Evolutionary conservation across 2,797 vertebrate genomes (phyloP), one percentile per base, ranked within the genome.

Genomic region (Synaphobranchus kaupii): DNA sequence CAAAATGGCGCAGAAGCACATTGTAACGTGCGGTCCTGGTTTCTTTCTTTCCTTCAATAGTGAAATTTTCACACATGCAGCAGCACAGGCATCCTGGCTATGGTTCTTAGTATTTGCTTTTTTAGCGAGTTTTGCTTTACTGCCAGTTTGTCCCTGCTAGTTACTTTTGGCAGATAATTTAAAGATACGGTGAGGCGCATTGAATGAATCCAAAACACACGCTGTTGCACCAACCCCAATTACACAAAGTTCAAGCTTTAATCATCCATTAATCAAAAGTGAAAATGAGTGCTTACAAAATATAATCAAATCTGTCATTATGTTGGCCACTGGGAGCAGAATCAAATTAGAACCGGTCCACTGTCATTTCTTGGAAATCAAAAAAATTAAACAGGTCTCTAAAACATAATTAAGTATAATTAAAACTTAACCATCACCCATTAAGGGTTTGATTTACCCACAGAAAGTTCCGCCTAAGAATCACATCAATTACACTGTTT

Each of bases 251-350:
- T 66, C 83, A 66, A 68, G 54, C 84, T n/a, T 85, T 85, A 85
- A 85, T 85, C 48, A 85, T 66, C 84, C 58, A 85, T 85, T 66
- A 47, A 85, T 68, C 56, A 85, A 48, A 85, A 85, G 84, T 85
- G 60, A 85, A 85, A 85, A 85, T 68, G 84, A 66, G 83, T 60
- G 56, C 84, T 34, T 48, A 66, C 28, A 5, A 58, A 28, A 85
- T 60, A 66, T 85, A 85, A 85, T 66, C 28, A 85, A 85, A 85
- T 60, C 56, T 84, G 83, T n/a, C 83, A 66, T 84, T 66, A 60
- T 84, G 15, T 85, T 12, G 54, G 56, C 84, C 84, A 63, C 84
- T n/a, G 34, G 58, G 84, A 48, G 84, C n/a, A 34, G 20, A 66
- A 85, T 22, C 58, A 66, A 85, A 85, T 85, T 85, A 63, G 56